phyloP scores from a whole-genome alignment of 2,113 vertebrate genomes.

The Aix galericulata region DNA sequence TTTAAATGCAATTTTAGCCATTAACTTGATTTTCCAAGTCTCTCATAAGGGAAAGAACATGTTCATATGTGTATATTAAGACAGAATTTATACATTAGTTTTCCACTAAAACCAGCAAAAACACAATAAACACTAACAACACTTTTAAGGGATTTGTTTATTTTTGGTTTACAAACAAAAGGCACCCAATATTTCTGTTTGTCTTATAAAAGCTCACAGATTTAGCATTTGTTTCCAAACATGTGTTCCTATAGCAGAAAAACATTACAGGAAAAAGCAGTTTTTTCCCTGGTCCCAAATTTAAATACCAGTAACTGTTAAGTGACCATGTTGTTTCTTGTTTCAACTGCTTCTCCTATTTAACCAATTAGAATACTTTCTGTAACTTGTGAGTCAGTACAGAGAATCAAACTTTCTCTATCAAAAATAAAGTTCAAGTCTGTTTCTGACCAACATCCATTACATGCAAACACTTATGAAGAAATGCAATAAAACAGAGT shows the following conservation, averaged over 20 bases:
- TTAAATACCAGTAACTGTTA: conserved; percentile 45
- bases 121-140: conserved; percentile 58
- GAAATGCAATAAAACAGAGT: conserved; percentile 4
- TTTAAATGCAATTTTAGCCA: no score
- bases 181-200: conserved; percentile 86
- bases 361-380: neutral
- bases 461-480: conserved; percentile 4
- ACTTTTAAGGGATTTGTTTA: conserved; percentile 78
- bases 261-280: conserved; percentile 34
- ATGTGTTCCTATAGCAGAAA: conserved; percentile 57
- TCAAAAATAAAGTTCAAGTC: conserved; percentile 3
- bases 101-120: neutral
- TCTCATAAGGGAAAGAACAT: neutral
- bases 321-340: neutral
- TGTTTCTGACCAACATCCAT: conserved; percentile 10
- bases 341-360: conserved; percentile 24
- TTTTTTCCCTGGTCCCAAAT: conserved; percentile 57
- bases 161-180: conserved; percentile 95
- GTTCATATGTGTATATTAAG: neutral
- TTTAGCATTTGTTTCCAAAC: conserved; percentile 72
- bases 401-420: neutral
- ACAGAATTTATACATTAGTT: neutral
- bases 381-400: conserved; percentile 24
- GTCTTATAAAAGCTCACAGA: conserved; percentile 76
- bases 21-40: neutral